Evolutionary conservation across 2,888 invertebrate genomes (phyloP).

Genomic region (Himalopsyche kuldschensis): DNA sequence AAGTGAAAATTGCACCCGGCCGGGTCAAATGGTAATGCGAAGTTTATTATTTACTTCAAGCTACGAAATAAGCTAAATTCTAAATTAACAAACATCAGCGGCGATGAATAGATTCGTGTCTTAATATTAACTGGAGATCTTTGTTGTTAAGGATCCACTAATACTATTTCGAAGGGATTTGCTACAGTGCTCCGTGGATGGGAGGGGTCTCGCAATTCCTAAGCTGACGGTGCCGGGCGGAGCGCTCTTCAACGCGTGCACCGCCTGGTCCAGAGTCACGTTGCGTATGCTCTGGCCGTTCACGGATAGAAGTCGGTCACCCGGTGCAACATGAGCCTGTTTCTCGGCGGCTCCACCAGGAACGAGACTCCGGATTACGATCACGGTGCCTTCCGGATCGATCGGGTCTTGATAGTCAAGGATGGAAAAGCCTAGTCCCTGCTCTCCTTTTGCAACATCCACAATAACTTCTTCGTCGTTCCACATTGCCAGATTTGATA

Average conservation of each 20-base stretch:
- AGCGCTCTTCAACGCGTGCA: constrained; percentile 93
- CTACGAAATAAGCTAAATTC: neutral
- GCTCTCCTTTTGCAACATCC: constrained; percentile 88
- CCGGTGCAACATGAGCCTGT: constrained; percentile 92
- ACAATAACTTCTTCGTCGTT: constrained; percentile 90
- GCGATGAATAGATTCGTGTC: neutral
- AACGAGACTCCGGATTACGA: constrained; percentile 95
- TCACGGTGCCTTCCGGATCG: constrained; percentile 92
- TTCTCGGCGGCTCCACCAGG: constrained; percentile 97
- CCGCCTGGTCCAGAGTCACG: constrained; percentile 91
- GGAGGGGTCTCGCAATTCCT: constrained; percentile 86
- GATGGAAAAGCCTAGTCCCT: constrained; percentile 97
- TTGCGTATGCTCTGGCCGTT: constrained; percentile 89
- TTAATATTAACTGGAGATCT: constrained; percentile 37
- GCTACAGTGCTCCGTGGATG: constrained; percentile 45
- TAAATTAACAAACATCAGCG: neutral
- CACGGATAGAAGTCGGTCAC: constrained; percentile 90
- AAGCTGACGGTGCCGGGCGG: constrained; percentile 86
- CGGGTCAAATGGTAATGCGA: neutral
- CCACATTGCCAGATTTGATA: constrained; percentile 97
- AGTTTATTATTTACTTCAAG: neutral
- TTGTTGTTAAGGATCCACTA: constrained; percentile 30
- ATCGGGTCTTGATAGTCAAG: constrained; percentile 97
- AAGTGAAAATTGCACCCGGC: neutral
- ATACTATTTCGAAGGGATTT: constrained; percentile 32